Conservation (phyloP, 1,140 invertebrate species). For the Rhynchophorus ferrugineus region DNA sequence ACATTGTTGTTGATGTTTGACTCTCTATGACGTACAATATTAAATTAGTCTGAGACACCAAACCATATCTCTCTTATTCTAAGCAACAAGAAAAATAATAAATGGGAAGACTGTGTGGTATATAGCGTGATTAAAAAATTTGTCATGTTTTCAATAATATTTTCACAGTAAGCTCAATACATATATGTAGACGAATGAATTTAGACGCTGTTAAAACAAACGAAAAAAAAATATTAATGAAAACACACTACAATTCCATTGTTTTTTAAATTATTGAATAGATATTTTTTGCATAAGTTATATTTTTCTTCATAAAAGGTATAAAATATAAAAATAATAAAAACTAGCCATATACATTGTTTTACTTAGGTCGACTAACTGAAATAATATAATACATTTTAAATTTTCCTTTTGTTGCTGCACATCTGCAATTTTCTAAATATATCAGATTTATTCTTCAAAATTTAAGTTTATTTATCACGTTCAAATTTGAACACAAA, state of each 20-base stretch:
- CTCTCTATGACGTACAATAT: too few relatives aligned
- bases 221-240: conserved; percentile 20
- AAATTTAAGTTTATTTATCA: too few relatives aligned
- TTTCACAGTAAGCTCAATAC: conserved; percentile 1
- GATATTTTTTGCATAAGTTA: conserved; percentile 28
- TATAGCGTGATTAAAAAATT: conserved; percentile 12
- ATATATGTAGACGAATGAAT: background rate
- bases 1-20: too few relatives aligned
- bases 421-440: too few relatives aligned
- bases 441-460: too few relatives aligned
- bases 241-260: conserved; percentile 18
- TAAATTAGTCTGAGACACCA: too few relatives aligned
- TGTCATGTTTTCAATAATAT: conserved; percentile 25
- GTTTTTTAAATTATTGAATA: conserved; percentile 22
- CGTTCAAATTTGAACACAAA: too few relatives aligned
- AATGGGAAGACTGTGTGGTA: background rate
- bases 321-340: conserved; percentile 1
- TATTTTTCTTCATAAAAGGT: conserved; percentile 26
- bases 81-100: conserved; percentile 1
- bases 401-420: too few relatives aligned
- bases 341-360: too few relatives aligned
- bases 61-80: too few relatives aligned
- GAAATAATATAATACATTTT: too few relatives aligned
- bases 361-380: too few relatives aligned
- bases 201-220: conserved; percentile 1